Base-by-base conservation (phyloP, 2,888 invertebrate genomes). In the Osmoderma eremita region DNA sequence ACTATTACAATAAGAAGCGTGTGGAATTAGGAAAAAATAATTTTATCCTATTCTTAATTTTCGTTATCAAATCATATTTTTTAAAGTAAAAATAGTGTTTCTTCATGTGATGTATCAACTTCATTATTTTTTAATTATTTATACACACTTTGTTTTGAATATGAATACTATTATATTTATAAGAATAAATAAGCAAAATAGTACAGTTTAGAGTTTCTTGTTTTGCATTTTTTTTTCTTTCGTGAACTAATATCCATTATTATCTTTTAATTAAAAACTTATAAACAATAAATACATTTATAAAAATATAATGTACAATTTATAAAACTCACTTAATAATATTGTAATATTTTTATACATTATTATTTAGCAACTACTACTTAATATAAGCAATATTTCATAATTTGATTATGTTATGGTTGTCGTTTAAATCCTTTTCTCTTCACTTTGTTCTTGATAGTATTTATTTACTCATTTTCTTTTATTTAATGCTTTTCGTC, bases 211-310 rank as follows among this genome's bases (percentile, higher is more conserved):
- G 48, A 38, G 62, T 17, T 36, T 62, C n/a, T 36, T 42, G 20
- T 38, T 42, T 48, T 36, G n/a, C 30, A 20, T 13, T 10, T 18
- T 62, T 42, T 13, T 56, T 13, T 61, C 24, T 45, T 61, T 61
- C 41, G 45, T 48, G 30, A 61, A 72, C 73, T 73, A 71, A 61
- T 61, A 36, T 38, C 36, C 24, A 24, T 56, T 42, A 61, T 45
- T 48, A 48, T 30, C 1, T 30, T 30, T 30, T 24, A 48, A 72
- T 71, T 69, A 68, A 69, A 72, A 72, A 73, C 53, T 53, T 77
- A 78, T 77, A 78, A 78, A 79, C 77, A 79, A 79, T 77, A 79
- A 79, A 79, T 78, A 79, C 78, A 79, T 74, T 75, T 79, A 79
- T 78, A 80, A 80, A 80, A 80, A 80, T 80, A 80, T 79, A 78